These are phyloP conservation scores for Bursaphelenchus mucronatus DNA, from an alignment of 1,140 invertebrate species.

Conservation along the genomic window DNA sequence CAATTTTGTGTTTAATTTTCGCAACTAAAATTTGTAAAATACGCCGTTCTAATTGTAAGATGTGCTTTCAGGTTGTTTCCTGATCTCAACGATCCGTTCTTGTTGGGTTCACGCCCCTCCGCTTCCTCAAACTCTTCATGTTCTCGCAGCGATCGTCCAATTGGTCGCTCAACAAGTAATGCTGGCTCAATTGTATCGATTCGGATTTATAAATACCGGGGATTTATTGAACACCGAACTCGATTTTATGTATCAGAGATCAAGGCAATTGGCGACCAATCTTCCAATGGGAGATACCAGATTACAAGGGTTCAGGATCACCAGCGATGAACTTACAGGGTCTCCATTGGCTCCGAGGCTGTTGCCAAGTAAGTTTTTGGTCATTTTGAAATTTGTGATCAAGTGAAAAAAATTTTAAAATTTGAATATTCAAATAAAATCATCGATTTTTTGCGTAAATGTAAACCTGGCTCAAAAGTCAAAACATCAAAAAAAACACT, in stretches of 20 bases:
- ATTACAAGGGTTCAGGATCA: constrained; percentile 56
- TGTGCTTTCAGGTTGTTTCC: constrained; percentile 23
- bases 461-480: neutral
- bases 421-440: constrained; percentile 10
- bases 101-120: constrained; percentile 56
- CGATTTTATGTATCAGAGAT: constrained; percentile 55
- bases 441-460: constrained; percentile 16
- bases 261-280: constrained; percentile 53
- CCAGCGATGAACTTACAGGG: constrained; percentile 51
- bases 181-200: constrained; percentile 57
- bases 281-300: constrained; percentile 58
- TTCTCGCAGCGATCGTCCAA: constrained; percentile 52
- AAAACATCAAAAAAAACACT: constrained; percentile 13
- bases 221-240: constrained; percentile 60
- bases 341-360: constrained; percentile 57
- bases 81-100: constrained; percentile 40
- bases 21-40: constrained; percentile 12
- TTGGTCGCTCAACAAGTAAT: constrained; percentile 60
- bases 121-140: constrained; percentile 52
- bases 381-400: neutral
- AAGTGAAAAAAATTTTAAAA: constrained; percentile 30
- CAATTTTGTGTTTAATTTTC: too few relatives aligned
- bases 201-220: constrained; percentile 60
- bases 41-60: neutral
- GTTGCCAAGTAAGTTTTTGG: constrained; percentile 42